Evolutionary conservation across 2,888 invertebrate genomes (phyloP), one percentile per base, ranked within the genome.

Genomic region (Torymus tubicola): DNA sequence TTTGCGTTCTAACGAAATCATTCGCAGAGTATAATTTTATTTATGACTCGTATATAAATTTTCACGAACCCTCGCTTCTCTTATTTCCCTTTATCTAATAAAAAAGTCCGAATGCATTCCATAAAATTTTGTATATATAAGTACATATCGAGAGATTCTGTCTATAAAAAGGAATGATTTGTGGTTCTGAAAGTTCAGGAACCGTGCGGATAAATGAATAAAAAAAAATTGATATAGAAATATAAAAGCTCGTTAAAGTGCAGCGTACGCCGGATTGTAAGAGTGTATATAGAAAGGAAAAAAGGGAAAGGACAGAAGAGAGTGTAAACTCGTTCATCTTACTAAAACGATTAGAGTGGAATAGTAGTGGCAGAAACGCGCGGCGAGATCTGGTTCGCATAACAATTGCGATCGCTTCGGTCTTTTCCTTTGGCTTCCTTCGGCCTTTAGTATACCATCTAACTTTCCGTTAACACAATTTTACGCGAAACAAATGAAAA

Each of bases 301-400:
- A 5, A 60, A 18, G n/a, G 12, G 5, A 55, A 18, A 55, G 42
- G 13, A 14, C 67, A 58, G 55, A 57, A 52, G 69, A 8, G 31
- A 74, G 71, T 18, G 21, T 12, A 69, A 73, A 65, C 65, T 81
- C 78, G 78, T 78, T 81, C 74, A 67, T 81, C 81, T 81, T 53
- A 75, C 63, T 83, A 84, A 81, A 85, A 82, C 84, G 83, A 84
- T 84, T 84, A 84, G 82, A 81, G 77, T 57, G 81, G 74, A 82
- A 82, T 78, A 83, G 83, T 73, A 68, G 42, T 8, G 42, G 42
- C n/a, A n/a, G n/a, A n/a, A 21, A 21, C 42, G 42, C 42, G 42
- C 8, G 42, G 79, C 75, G 73, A 80, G 82, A 83, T 83, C 81
- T 79, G 72, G 72, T 64, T 79, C 76, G 84, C 83, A 84, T 85